phyloP scores from a whole-genome alignment of 2,888 invertebrate genomes.

The Dryococelus australis region DNA sequence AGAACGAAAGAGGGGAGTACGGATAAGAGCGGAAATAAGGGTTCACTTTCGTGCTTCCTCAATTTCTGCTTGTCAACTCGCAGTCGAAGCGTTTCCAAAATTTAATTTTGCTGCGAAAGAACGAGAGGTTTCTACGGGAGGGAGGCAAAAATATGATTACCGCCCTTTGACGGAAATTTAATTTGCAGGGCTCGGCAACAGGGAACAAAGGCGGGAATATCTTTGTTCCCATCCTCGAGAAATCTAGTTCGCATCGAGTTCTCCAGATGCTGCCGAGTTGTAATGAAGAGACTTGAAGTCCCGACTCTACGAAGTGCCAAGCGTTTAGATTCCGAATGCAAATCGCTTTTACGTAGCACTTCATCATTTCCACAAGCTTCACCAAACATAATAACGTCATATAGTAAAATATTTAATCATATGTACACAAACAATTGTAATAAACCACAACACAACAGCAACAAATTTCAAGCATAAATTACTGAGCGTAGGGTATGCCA shows the following conservation, averaged over 20 bases:
- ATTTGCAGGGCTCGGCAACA: background rate
- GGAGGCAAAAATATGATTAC: background rate
- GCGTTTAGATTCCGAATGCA: too few relatives aligned
- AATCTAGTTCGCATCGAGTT: background rate
- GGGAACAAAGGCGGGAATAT: background rate
- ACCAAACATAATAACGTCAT: too few relatives aligned
- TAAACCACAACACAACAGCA: too few relatives aligned
- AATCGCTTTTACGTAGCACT: too few relatives aligned
- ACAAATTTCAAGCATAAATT: too few relatives aligned
- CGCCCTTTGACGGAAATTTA: background rate
- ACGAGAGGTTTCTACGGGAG: background rate
- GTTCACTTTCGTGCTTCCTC: background rate
- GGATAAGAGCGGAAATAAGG: background rate
- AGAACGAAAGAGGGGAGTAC: too few relatives aligned
- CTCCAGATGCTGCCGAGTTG: background rate
- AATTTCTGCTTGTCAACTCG: background rate
- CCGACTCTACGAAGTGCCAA: too few relatives aligned
- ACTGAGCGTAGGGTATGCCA: too few relatives aligned
- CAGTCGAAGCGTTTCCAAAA: background rate
- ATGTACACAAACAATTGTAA: too few relatives aligned
- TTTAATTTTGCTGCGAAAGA: background rate
- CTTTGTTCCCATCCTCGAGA: background rate
- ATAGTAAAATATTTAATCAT: too few relatives aligned
- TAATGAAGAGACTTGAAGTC: background rate
- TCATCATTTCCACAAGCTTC: too few relatives aligned